phyloP scores from a whole-genome alignment of 2,113 vertebrate species.

The Prunella himalayana region DNA sequence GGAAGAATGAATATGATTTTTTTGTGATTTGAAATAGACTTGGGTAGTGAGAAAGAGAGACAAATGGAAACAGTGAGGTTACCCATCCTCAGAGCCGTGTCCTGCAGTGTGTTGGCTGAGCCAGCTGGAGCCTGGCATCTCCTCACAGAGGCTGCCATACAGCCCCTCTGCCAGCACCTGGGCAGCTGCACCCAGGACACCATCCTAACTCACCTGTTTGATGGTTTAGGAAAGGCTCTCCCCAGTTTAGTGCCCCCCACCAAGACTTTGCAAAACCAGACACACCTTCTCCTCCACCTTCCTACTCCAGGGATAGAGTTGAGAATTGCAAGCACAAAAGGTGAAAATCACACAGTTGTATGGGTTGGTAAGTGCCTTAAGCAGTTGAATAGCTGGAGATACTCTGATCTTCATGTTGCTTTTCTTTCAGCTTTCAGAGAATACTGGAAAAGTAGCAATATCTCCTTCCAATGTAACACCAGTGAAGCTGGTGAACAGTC shows the following conservation, averaged over 20 bases:
- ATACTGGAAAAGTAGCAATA: background rate
- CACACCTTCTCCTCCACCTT: rapidly evolving
- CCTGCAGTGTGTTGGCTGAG: background rate
- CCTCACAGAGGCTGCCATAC: rapidly evolving
- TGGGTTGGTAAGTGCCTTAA: background rate
- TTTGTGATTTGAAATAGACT: background rate
- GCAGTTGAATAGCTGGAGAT: background rate
- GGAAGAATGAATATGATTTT: background rate
- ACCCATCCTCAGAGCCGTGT: rapidly evolving
- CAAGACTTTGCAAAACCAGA: background rate
- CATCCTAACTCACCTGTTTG: background rate
- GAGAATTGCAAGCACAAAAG: background rate
- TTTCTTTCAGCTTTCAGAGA: background rate
- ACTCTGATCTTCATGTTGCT: background rate
- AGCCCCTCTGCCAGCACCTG: background rate
- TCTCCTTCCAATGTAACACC: background rate
- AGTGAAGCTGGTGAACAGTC: background rate
- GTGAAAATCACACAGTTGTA: rapidly evolving
- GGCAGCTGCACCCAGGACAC: background rate
- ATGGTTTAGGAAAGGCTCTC: background rate
- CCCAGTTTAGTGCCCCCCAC: background rate
- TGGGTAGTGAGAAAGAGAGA: background rate
- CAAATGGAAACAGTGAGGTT: background rate
- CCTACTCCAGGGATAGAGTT: background rate
- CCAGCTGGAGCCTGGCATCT: background rate